These are phyloP conservation scores for Aphidius ervi DNA, from an alignment of 1,140 invertebrate genomes.

Conservation along the genomic window DNA sequence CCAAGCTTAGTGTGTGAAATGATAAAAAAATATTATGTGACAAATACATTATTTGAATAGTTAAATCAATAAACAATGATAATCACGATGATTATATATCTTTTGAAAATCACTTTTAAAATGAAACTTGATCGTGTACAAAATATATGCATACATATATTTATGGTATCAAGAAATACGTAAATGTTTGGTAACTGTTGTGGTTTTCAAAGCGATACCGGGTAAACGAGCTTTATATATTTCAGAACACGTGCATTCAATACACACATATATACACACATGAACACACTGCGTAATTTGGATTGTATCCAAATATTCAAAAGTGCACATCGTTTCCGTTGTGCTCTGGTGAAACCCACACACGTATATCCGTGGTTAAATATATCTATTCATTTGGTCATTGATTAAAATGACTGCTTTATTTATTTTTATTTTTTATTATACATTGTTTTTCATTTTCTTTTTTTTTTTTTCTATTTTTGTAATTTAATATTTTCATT, in stretches of 20 bases:
- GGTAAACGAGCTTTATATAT: constrained; percentile 18
- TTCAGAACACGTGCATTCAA: constrained; percentile 7
- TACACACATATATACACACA: too few relatives aligned
- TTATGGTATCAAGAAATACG: constrained; percentile 12
- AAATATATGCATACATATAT: too few relatives aligned
- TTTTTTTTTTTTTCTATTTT: neutral
- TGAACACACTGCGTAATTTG: constrained; percentile 16
- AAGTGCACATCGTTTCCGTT: constrained; percentile 1
- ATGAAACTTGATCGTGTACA: too few relatives aligned
- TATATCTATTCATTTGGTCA: constrained; percentile 13
- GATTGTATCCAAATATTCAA: constrained; percentile 22
- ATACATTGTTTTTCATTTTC: neutral
- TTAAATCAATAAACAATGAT: too few relatives aligned
- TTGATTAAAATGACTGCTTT: constrained; percentile 23
- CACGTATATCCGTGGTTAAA: constrained; percentile 16
- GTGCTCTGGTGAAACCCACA: neutral
- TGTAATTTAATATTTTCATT: neutral
- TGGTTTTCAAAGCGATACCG: constrained; percentile 11
- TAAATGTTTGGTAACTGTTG: constrained; percentile 10
- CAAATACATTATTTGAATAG: too few relatives aligned
- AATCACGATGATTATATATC: too few relatives aligned
- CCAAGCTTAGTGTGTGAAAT: too few relatives aligned
- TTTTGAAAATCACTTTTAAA: too few relatives aligned
- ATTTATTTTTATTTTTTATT: neutral
- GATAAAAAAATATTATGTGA: too few relatives aligned